Percentiles rank a stretch among this genome's conserved stretches.
These are phyloP conservation scores for Pedionomus torquatus DNA, from an alignment of 2,113 vertebrate genomes.

Conservation along the genomic window DNA sequence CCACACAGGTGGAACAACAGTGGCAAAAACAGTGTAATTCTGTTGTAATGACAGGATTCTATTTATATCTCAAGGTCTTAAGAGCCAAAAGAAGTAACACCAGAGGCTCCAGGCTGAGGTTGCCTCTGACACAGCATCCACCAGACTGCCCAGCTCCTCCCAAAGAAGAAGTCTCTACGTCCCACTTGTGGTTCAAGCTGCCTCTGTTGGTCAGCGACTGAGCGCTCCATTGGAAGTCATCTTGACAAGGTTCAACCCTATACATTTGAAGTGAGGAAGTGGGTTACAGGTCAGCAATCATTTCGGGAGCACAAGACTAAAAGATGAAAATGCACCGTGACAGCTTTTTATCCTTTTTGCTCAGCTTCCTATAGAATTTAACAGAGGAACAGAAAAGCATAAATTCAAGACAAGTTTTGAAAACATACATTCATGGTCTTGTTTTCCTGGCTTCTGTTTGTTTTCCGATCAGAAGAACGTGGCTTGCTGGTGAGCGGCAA, in stretches of 20 bases:
- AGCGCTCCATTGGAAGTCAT: not conserved
- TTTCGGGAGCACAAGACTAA: not conserved
- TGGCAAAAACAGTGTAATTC: not conserved
- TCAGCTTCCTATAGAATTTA: not conserved
- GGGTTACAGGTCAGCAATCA: not conserved
- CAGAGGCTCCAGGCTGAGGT: not conserved
- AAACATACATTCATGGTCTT: not conserved
- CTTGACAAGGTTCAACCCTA: not conserved
- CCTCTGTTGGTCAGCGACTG: not conserved
- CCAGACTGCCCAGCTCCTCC: not conserved
- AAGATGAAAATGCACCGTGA: not conserved
- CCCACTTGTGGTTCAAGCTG: not conserved
- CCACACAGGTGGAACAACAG: not conserved
- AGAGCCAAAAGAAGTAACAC: not conserved
- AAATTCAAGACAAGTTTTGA: not conserved
- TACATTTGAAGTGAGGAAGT: accelerated
- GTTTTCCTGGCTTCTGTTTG: not conserved
- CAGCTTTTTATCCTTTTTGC: not conserved
- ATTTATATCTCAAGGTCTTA: not conserved
- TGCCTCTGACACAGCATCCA: not conserved
- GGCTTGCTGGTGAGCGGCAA: not conserved
- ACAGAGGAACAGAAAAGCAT: not conserved
- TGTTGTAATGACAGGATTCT: not conserved
- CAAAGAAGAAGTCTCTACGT: not conserved
- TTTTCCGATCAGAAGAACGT: not conserved